Evolutionary conservation across 2,113 vertebrate genomes (phyloP), one percentile per base, ranked within the genome.

Genomic region (Microtus pennsylvanicus): DNA sequence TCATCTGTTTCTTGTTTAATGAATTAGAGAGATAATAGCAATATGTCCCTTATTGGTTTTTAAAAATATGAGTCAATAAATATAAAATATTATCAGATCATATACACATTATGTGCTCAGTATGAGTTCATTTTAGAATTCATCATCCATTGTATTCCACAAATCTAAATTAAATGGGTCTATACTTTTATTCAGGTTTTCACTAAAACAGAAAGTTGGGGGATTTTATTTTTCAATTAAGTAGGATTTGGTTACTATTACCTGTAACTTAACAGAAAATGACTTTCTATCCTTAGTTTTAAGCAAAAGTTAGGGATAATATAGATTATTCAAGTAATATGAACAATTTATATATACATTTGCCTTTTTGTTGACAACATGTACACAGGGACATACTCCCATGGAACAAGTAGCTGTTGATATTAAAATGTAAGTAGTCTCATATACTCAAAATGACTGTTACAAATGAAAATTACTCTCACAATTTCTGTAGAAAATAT

Each of bases 361-460:
- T 87, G 21, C 28, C 6, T 45, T 91, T 90, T 90, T 30, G 28
- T 3, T 93, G 1, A 75, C 35, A 58, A 67, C 26, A 45, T n/a
- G 13, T 24, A 67, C 94, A 97, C 47, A 93, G 2, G 0, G 50
- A 89, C n/a, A 86, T n/a, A 16, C 19, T 55, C 24, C 7, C 10
- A 80, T 19, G 55, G 10, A 16, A 95, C 0, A 52, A 93, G 28
- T 80, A 95, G 92, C 26, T 17, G 22, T 65, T 96, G 70, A 82
- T 90, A 96, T 76, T 28, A 96, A 97, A 97, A 91, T 92, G 16
- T 77, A 90, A 86, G 96, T 90, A 96, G 83, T 91, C 13, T 88
- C 47, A 94, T 38, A 96, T 94, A 76, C 14, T 67, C n/a, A 67
- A 96, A 97, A 94, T 19, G 19, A 42, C 12, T 80, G 1, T 47